A percentile compares a stretch with the other conserved stretches of the same genome.
Evolutionary conservation across 2,797 vertebrate genomes (phyloP).

Genomic region (Channallabes apus): DNA sequence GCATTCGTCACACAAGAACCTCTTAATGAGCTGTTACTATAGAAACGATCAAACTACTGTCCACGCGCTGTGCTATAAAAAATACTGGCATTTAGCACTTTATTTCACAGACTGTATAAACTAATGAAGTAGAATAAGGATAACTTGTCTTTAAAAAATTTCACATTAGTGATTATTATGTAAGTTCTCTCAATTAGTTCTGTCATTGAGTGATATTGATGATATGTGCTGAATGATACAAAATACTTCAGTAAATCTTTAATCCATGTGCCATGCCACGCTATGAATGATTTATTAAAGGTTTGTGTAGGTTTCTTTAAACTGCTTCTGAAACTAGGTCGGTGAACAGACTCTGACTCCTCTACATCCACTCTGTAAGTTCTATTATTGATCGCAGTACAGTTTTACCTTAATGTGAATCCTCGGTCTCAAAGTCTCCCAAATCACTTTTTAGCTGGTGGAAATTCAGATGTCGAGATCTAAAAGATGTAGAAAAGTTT

Average conservation of each 20-base stretch:
- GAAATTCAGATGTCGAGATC: constrained; percentile 23
- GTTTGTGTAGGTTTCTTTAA: constrained; percentile 34
- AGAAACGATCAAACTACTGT: not conserved
- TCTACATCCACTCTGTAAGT: constrained; percentile 23
- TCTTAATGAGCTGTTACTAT: constrained; percentile 5
- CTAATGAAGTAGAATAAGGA: constrained; percentile 1
- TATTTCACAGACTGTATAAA: not conserved
- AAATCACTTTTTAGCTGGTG: constrained; percentile 39
- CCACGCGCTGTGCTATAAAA: not conserved
- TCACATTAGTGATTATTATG: constrained; percentile 7
- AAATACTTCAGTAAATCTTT: constrained; percentile 34
- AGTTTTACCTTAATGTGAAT: constrained; percentile 46
- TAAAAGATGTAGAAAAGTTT: constrained; percentile 43
- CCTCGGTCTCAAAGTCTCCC: constrained; percentile 49
- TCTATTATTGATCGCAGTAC: constrained; percentile 56
- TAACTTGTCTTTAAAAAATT: not conserved
- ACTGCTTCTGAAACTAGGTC: constrained; percentile 42
- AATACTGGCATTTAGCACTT: not conserved
- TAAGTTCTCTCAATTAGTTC: constrained; percentile 8
- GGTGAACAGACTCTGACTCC: constrained; percentile 17
- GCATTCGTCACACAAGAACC: not conserved
- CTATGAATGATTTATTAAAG: constrained; percentile 42
- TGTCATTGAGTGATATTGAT: not conserved
- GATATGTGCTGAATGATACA: constrained; percentile 10
- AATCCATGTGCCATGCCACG: constrained; percentile 29